Conservation (phyloP, 2,797 vertebrate species). For the Cryptoblepharus egeriae region DNA sequence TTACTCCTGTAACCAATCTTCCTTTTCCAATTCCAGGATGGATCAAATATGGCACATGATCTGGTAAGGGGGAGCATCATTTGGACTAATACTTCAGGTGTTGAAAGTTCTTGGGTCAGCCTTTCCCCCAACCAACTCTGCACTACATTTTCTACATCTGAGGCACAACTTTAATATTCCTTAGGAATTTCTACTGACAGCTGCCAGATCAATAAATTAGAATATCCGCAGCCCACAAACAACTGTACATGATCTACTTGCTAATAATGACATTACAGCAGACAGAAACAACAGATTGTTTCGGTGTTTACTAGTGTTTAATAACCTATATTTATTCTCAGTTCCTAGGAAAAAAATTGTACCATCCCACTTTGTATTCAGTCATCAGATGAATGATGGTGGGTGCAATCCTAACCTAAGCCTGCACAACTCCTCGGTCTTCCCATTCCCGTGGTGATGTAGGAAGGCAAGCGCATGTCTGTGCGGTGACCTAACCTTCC, state of each 20-base stretch:
- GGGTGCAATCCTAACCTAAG: no score
- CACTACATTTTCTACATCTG: constrained; percentile 64
- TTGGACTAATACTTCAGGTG: no score
- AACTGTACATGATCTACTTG: constrained; percentile 62
- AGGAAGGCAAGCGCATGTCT: no score
- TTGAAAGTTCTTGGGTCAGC: no score
- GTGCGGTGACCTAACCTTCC: no score
- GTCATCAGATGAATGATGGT: constrained; percentile 46
- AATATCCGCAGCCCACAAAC: constrained; percentile 60
- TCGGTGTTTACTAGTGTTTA: constrained; percentile 59
- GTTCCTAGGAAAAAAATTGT: constrained; percentile 55
- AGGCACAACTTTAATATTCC: constrained; percentile 65
- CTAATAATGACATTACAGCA: constrained; percentile 67
- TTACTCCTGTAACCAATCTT: no score
- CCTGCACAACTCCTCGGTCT: no score
- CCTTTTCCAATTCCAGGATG: no score
- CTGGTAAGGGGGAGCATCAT: no score
- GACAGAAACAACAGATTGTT: constrained; percentile 67
- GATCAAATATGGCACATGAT: no score
- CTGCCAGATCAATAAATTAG: constrained; percentile 68
- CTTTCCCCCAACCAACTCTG: constrained; percentile 53
- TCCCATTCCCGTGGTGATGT: no score
- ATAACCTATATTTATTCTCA: constrained; percentile 64
- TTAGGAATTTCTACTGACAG: constrained; percentile 66
- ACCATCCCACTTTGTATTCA: constrained; percentile 35